A percentile compares a stretch with the other conserved stretches of the same genome.
Evolutionary conservation across 92 coral and sea anemone species (phyloP).

Genomic region (Paramuricea clavata): DNA sequence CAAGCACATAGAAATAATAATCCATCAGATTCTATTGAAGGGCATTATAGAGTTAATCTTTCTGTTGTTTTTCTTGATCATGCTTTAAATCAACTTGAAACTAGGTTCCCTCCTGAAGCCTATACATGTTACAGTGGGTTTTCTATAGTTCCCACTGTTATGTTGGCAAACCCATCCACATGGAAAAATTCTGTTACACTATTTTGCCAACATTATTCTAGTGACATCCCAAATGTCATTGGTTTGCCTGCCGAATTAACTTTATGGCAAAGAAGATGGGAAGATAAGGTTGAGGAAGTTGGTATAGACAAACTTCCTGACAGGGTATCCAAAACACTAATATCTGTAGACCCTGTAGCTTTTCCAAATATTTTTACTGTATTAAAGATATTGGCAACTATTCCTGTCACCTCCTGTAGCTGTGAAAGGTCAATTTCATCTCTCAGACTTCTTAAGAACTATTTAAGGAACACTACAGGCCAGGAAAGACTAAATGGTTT

Average conservation of each 20-base stretch:
- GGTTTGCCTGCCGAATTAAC: conserved; percentile 63
- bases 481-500: conserved; percentile 48
- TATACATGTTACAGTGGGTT: conserved; percentile 60
- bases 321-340: conserved; percentile 52
- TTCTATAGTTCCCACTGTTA: conserved; percentile 56
- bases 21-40: conserved; percentile 63
- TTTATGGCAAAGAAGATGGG: conserved; percentile 66
- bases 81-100: conserved; percentile 55
- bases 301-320: background rate
- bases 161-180: conserved; percentile 44
- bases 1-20: conserved; percentile 61
- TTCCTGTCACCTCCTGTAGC: conserved; percentile 58
- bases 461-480: conserved; percentile 46
- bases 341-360: conserved; percentile 41
- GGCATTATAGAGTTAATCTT: conserved; percentile 65
- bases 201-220: conserved; percentile 49
- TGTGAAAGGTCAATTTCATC: conserved; percentile 56
- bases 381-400: conserved; percentile 55
- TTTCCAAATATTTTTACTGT: conserved; percentile 45
- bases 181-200: conserved; percentile 53
- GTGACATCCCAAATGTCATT: conserved; percentile 59
- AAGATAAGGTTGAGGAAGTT: conserved; percentile 56
- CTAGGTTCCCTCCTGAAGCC: conserved; percentile 67
- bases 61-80: conserved; percentile 65
- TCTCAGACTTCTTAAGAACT: conserved; percentile 47